Percentiles rank a stretch among this genome's conserved stretches.
These are phyloP conservation scores for Euleptes europaea DNA, from an alignment of 2,113 vertebrate species.

Conservation along the genomic window DNA sequence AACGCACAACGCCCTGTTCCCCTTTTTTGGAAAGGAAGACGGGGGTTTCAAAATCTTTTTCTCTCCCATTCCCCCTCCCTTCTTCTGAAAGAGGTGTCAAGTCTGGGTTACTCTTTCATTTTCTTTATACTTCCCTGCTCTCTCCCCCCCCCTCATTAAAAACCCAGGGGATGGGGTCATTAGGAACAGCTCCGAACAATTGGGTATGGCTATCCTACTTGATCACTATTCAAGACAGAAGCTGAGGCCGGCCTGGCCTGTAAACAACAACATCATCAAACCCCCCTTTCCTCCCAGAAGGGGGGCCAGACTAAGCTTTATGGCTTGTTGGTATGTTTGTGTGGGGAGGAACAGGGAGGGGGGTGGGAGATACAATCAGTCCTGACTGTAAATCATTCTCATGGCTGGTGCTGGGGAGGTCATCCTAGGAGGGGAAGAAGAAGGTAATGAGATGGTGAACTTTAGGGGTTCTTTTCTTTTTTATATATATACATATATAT, in stretches of 20 bases:
- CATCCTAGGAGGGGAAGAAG: constrained; percentile 46
- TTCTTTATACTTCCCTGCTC: constrained; percentile 38
- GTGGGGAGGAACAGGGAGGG: constrained; percentile 9
- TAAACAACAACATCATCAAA: constrained; percentile 65
- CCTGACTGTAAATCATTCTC: constrained; percentile 62
- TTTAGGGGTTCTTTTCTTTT: constrained; percentile 20
- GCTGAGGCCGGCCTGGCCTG: constrained; percentile 73
- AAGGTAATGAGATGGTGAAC: constrained; percentile 63
- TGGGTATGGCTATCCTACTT: constrained; percentile 76
- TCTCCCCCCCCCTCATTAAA: constrained; percentile 57
- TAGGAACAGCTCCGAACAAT: constrained; percentile 80
- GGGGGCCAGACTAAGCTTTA: constrained; percentile 70
- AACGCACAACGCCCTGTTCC: background rate
- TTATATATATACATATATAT: constrained; percentile 15
- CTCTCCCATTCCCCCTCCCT: background rate
- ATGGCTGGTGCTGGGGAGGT: constrained; percentile 43
- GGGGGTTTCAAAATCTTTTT: background rate
- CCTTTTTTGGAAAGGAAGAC: background rate
- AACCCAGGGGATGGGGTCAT: constrained; percentile 75
- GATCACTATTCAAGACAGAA: constrained; percentile 85
- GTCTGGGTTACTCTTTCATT: constrained; percentile 38
- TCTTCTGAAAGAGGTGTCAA: constrained; percentile 51
- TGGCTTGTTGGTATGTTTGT: constrained; percentile 69
- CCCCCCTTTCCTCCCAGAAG: background rate
- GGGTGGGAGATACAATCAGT: constrained; percentile 50